Base-by-base conservation (phyloP, 2,888 invertebrate genomes). In the Protodeltote pygarga region DNA sequence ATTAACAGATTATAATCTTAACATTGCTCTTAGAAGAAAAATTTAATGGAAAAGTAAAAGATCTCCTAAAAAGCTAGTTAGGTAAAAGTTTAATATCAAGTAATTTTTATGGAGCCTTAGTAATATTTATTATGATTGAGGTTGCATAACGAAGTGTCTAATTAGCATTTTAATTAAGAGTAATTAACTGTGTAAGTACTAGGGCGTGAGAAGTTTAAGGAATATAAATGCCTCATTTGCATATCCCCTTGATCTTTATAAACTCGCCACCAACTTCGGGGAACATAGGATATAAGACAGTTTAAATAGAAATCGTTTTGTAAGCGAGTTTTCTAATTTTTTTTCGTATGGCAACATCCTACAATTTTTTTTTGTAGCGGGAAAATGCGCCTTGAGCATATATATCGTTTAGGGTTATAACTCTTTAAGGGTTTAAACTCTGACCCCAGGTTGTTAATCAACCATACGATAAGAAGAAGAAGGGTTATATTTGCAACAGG, bases 1-100 rank as follows among this genome's bases (percentile, higher is more conserved):
- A 75, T 75, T 76, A 75, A 63, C 70, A 65, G 77, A 73, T 77
- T 71, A 64, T 71, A 71, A 77, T 75, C 78, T 73, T 62, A 71
- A 73, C 71, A 69, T 67, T 53, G 61, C 65, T 67, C 47, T 65
- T 41, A 46, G 21, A 48, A 48, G 60, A 57, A 57, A 61, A 47
- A 59, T 71, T 69, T 67, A 53, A 67, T 59, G 54, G 44, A 24
- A 32, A 58, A 60, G 40, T 62, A 16, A 48, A 45, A 38, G 20
- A 11, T 29, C 24, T 47, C 31, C 9, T 49, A 21, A 45, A 48
- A 44, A 20, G n/a, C 31, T 53, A 39, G 47, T 19, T 25, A 14
- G 9, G 3, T 31, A 58, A 49, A 45, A 37, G 41, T 41, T 48
- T 15, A 5, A 21, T 35, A 37, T 11, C 13, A 44, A 28, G 24